A percentile compares a stretch with the other conserved stretches of the same genome.
These are phyloP conservation scores for Diadromus collaris DNA, from an alignment of 2,888 invertebrate species.

Conservation along the genomic window DNA sequence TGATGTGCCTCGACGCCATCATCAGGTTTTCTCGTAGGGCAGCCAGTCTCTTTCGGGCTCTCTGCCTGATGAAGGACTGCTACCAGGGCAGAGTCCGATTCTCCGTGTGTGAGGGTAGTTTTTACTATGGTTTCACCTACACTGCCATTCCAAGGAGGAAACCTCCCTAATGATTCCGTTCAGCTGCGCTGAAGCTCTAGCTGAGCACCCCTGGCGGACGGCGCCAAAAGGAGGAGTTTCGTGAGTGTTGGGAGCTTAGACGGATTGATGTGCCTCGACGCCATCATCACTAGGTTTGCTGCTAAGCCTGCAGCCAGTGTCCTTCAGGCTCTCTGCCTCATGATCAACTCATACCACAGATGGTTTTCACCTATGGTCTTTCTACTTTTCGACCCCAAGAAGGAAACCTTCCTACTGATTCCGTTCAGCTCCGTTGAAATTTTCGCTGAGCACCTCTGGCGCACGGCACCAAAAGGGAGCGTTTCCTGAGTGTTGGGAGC, in stretches of 20 bases:
- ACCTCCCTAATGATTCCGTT: background rate
- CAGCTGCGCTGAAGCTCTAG: background rate
- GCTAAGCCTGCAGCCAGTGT: no score
- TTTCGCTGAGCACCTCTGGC: conserved; percentile 71
- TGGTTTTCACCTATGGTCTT: background rate
- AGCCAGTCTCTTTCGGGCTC: background rate
- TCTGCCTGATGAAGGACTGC: conserved; percentile 19
- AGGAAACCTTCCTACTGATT: background rate
- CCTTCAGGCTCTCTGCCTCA: no score
- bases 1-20: conserved; percentile 35
- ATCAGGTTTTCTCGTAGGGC: conserved; percentile 27
- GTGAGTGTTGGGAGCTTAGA: no score
- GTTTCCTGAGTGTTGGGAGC: no score
- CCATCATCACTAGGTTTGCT: no score
- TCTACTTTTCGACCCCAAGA: background rate
- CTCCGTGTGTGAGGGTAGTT: background rate
- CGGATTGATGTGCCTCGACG: no score
- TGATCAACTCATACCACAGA: no score
- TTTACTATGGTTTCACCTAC: background rate
- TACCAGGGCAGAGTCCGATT: background rate
- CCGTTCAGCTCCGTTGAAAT: background rate
- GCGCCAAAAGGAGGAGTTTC: no score
- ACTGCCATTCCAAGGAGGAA: background rate
- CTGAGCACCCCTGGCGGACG: conserved; percentile 75
- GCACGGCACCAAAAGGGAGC: conserved; percentile 79